Evolutionary conservation across 2,797 vertebrate genomes (phyloP).

Genomic region (Muscicapa striata): DNA sequence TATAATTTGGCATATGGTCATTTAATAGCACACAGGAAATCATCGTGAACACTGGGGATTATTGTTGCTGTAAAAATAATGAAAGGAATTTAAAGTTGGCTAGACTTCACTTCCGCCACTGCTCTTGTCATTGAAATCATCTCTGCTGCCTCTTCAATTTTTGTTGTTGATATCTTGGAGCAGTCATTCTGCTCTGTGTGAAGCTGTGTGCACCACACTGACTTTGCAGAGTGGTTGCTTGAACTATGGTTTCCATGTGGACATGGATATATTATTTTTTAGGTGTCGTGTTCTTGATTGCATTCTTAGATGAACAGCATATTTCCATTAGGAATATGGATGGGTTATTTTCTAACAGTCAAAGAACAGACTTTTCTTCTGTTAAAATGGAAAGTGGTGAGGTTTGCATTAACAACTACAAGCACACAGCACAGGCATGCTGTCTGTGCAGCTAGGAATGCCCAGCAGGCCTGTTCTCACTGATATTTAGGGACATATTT

Average conservation of each 20-base stretch:
- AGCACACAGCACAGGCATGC: background rate
- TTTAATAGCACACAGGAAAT: constrained; percentile 50
- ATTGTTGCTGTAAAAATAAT: constrained; percentile 43
- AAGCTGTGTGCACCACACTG: background rate
- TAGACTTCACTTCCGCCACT: constrained; percentile 1
- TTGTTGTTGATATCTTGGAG: background rate
- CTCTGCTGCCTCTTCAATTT: constrained; percentile 2
- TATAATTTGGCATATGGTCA: constrained; percentile 42
- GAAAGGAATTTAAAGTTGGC: constrained; percentile 19
- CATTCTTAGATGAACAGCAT: background rate
- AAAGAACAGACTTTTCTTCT: background rate
- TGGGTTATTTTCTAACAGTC: background rate
- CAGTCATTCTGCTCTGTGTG: background rate
- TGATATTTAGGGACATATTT: background rate
- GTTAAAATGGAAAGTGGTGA: background rate
- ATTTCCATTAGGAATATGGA: background rate
- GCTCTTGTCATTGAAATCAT: constrained; percentile 16
- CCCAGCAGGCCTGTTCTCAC: background rate
- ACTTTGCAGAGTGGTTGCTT: background rate
- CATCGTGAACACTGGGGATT: constrained; percentile 6
- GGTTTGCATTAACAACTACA: background rate
- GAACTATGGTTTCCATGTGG: background rate
- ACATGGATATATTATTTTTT: background rate
- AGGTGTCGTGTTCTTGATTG: background rate
- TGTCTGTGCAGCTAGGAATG: background rate